phyloP scores from a whole-genome alignment of 2,888 invertebrate genomes.

The Syrphus vitripennis region DNA sequence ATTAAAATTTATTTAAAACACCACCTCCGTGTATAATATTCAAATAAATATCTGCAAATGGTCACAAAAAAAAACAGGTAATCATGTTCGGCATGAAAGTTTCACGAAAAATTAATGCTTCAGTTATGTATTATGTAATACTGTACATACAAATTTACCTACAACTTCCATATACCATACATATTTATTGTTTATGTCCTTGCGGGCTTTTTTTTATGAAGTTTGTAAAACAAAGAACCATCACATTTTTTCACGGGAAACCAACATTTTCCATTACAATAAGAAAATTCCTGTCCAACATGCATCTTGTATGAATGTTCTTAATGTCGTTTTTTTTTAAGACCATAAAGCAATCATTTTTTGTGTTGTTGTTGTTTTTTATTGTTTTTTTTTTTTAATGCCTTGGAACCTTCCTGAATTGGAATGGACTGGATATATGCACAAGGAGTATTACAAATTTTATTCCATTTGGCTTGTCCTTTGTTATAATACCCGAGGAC shows the following conservation, averaged over 20 bases:
- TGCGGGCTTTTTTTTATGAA: not conserved
- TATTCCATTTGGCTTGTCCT: not conserved
- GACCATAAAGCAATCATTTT: conserved; percentile 24
- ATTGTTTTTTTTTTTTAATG: not conserved
- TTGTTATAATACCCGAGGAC: not conserved
- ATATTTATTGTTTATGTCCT: not conserved
- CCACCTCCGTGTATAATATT: too few species aligned
- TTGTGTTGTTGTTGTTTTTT: not conserved
- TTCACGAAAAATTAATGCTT: not conserved
- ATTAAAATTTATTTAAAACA: too few species aligned
- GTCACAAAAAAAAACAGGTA: too few species aligned
- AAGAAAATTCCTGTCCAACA: not conserved
- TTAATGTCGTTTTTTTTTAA: conserved; percentile 23
- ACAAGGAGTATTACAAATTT: conserved; percentile 19
- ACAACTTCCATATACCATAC: too few species aligned
- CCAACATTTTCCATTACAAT: conserved; percentile 3
- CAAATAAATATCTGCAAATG: too few species aligned
- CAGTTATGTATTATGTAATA: not conserved
- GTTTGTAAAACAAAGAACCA: not conserved
- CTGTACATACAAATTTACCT: too few species aligned
- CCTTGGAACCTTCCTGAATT: not conserved
- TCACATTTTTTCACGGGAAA: not conserved
- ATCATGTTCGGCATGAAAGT: not conserved
- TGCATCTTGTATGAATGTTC: not conserved
- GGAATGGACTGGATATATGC: not conserved